phyloP scores from a whole-genome alignment of 2,797 vertebrate genomes.

The Alauda arvensis region DNA sequence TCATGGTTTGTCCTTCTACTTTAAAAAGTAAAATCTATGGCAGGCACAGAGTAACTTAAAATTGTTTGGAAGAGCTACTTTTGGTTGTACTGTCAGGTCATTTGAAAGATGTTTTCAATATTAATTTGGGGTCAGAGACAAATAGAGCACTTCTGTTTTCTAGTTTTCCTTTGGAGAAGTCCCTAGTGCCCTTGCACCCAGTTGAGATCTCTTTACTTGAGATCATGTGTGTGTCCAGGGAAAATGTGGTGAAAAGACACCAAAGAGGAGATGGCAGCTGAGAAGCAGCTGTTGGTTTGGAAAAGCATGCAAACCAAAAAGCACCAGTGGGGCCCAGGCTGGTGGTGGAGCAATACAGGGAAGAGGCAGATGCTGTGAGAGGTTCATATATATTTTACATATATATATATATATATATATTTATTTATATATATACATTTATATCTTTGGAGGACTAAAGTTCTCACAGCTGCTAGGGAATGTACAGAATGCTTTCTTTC shows the following conservation, averaged over 20 bases:
- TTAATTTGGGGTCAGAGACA: neutral
- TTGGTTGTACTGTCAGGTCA: neutral
- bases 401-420: too few relatives aligned
- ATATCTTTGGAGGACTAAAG: neutral
- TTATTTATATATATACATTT: neutral
- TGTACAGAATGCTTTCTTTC: neutral
- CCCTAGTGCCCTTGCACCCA: neutral
- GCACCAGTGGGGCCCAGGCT: neutral
- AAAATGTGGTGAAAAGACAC: neutral
- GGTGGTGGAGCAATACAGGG: neutral
- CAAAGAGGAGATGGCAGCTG: neutral
- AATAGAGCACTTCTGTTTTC: neutral
- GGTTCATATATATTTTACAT: neutral
- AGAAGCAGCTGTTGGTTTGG: neutral
- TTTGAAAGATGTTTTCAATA: neutral
- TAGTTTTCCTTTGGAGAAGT: neutral
- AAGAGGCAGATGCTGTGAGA: neutral
- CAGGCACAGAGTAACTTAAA: neutral
- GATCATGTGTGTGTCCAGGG: neutral
- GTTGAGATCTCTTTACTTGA: neutral
- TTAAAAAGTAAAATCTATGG: neutral
- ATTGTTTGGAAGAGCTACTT: neutral
- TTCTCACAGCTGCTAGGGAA: neutral
- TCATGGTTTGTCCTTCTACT: neutral
- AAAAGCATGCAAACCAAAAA: neutral